phyloP scores from a whole-genome alignment of 2,888 invertebrate genomes.

The Thera britannica region DNA sequence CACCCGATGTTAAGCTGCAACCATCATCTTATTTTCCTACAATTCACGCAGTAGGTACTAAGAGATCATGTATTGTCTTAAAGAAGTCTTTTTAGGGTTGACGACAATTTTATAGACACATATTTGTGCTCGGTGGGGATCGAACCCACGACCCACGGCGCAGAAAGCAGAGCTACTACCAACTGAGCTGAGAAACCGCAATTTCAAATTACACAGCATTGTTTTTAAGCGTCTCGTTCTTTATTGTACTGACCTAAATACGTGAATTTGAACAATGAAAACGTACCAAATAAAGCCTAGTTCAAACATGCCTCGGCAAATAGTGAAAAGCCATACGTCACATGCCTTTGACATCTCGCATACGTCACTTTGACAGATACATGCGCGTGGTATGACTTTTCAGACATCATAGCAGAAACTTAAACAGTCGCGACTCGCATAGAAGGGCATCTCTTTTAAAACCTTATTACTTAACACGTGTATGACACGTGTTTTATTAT shows the following conservation, averaged over 20 bases:
- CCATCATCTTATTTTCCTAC: too few relatives aligned
- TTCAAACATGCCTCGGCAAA: constrained; percentile 5
- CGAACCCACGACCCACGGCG: too few relatives aligned
- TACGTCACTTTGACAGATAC: constrained; percentile 28
- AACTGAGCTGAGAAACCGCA: too few relatives aligned
- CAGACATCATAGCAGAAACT: background rate
- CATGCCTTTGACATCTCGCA: constrained; percentile 17
- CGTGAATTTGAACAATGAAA: constrained; percentile 3
- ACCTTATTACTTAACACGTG: too few relatives aligned
- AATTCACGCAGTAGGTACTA: too few relatives aligned
- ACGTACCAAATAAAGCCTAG: constrained; percentile 10
- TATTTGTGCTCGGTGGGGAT: too few relatives aligned
- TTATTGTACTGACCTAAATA: constrained; percentile 5
- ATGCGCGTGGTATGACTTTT: constrained; percentile 10
- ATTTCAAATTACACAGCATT: background rate
- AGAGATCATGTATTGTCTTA: too few relatives aligned
- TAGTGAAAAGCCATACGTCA: constrained; percentile 24
- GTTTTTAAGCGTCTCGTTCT: background rate
- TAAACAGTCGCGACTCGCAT: background rate
- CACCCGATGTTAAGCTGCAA: too few relatives aligned
- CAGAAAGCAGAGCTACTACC: too few relatives aligned
- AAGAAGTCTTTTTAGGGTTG: too few relatives aligned
- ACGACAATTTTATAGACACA: too few relatives aligned
- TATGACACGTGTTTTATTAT: too few relatives aligned
- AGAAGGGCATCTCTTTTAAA: constrained; percentile 2